Percentiles rank a stretch among this genome's conserved stretches.
These are phyloP conservation scores for Dorcus hopei DNA, from an alignment of 2,888 invertebrate genomes.

Conservation along the genomic window DNA sequence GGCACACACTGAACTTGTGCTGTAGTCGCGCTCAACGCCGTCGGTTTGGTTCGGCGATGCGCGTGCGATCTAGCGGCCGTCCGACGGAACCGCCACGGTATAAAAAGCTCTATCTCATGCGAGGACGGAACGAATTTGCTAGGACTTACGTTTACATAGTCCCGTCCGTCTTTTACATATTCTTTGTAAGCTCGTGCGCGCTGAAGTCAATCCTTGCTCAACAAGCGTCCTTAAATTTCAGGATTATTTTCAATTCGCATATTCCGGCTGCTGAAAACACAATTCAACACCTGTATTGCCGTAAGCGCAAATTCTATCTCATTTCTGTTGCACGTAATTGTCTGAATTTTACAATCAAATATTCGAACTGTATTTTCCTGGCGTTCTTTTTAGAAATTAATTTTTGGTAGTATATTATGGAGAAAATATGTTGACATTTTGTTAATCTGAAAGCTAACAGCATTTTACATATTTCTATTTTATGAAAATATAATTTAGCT, in stretches of 20 bases:
- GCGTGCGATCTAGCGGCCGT: slow-evolving; percentile 56
- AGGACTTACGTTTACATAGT: slow-evolving; percentile 21
- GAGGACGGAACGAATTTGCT: slow-evolving; percentile 17
- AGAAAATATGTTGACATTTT: too few relatives aligned
- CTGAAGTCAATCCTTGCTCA: not conserved
- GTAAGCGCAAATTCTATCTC: too few relatives aligned
- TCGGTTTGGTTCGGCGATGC: slow-evolving; percentile 49
- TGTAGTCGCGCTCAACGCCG: slow-evolving; percentile 47
- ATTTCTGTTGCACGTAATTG: too few relatives aligned
- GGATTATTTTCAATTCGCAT: slow-evolving; percentile 2
- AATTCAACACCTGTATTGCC: slow-evolving; percentile 18
- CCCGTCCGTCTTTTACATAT: slow-evolving; percentile 6
- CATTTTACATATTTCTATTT: too few relatives aligned
- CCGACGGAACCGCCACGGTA: slow-evolving; percentile 30
- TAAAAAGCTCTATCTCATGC: slow-evolving; percentile 22
- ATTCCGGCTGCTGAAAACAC: slow-evolving; percentile 17
- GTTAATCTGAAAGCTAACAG: too few relatives aligned
- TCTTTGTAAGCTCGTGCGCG: slow-evolving; percentile 11
- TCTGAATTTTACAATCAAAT: too few relatives aligned
- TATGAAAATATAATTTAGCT: too few relatives aligned
- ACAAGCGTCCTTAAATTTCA: not conserved
- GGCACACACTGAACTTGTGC: slow-evolving; percentile 56
- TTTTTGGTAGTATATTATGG: too few relatives aligned
- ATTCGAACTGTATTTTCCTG: too few relatives aligned
- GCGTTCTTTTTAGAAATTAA: too few relatives aligned